These are phyloP conservation scores for Panthera leo DNA, from an alignment of 2,113 vertebrate genomes.

Conservation along the genomic window DNA sequence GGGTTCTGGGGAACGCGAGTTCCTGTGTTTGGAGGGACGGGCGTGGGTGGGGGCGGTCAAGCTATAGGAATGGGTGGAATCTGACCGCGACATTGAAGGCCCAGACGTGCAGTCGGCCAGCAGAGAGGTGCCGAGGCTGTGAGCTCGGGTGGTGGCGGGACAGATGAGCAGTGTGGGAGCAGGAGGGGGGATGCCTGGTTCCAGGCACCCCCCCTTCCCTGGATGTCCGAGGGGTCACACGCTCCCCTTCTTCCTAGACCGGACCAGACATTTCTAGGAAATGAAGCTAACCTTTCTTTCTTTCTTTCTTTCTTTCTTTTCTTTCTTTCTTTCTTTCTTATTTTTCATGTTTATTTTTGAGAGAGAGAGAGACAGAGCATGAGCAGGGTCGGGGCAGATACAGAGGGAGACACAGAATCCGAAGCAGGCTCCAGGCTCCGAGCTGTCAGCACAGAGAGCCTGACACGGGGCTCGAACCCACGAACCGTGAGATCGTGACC, in stretches of 20 bases:
- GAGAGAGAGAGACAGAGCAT: too few species aligned
- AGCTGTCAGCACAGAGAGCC: too few species aligned
- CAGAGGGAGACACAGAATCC: too few species aligned
- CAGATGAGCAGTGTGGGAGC: not conserved
- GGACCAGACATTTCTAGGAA: not conserved
- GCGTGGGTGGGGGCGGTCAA: fast-evolving
- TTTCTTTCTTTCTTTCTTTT: too few species aligned
- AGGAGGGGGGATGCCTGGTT: too few species aligned
- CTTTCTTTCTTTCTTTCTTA: too few species aligned
- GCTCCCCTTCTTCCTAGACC: not conserved
- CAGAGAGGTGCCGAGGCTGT: not conserved
- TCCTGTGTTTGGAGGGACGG: not conserved
- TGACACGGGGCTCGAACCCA: too few species aligned
- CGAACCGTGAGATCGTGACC: too few species aligned
- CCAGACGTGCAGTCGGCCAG: fast-evolving
- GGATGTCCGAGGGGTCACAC: not conserved
- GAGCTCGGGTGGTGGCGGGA: not conserved
- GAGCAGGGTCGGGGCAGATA: too few species aligned
- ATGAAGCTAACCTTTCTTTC: not conserved
- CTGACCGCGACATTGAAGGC: not conserved
- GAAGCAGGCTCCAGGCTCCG: too few species aligned
- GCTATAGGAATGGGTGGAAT: not conserved
- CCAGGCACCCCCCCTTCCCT: too few species aligned
- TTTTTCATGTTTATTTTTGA: too few species aligned
- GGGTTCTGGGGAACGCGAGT: not conserved